Percentiles rank a stretch among this genome's conserved stretches.
Evolutionary conservation across 2,888 invertebrate species (phyloP).

Genomic region (Muschampia plurimacula): DNA sequence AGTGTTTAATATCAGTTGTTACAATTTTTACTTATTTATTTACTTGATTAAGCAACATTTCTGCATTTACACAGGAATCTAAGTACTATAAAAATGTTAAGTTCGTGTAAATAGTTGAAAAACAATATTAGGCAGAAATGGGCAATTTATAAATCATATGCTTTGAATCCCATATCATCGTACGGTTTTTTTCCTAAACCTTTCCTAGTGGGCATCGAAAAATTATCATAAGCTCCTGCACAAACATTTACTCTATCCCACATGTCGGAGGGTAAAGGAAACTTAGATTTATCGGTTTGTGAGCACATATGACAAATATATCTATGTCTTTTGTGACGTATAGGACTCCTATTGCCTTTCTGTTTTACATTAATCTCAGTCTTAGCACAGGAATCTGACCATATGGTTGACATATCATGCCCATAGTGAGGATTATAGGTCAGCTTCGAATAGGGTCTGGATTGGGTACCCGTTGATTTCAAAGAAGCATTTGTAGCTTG

Average conservation of each 20-base stretch:
- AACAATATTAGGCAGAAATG: neutral
- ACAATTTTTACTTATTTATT: conserved; percentile 14
- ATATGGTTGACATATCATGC: neutral
- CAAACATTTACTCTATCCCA: conserved; percentile 19
- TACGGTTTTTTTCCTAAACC: conserved; percentile 51
- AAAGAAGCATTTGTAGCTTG: neutral
- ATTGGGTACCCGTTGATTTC: conserved; percentile 8
- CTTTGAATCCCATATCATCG: conserved; percentile 45
- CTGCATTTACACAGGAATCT: too few species aligned
- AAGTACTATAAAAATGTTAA: neutral
- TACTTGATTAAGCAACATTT: neutral
- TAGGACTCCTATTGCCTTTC: conserved; percentile 42
- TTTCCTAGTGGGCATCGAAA: conserved; percentile 50
- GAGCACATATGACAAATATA: conserved; percentile 50
- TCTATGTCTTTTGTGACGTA: conserved; percentile 53
- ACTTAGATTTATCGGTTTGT: conserved; percentile 27
- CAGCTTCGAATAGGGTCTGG: conserved; percentile 22
- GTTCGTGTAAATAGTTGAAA: neutral
- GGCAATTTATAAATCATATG: conserved; percentile 32
- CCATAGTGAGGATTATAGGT: neutral
- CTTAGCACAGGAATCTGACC: neutral
- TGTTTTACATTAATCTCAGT: conserved; percentile 15
- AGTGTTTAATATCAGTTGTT: neutral
- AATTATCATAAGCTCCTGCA: conserved; percentile 14
- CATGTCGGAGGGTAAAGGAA: conserved; percentile 8